A percentile compares a stretch with the other conserved stretches of the same genome.
phyloP scores from a whole-genome alignment of 2,797 vertebrate genomes.

The Hapalemur alaotrensis region DNA sequence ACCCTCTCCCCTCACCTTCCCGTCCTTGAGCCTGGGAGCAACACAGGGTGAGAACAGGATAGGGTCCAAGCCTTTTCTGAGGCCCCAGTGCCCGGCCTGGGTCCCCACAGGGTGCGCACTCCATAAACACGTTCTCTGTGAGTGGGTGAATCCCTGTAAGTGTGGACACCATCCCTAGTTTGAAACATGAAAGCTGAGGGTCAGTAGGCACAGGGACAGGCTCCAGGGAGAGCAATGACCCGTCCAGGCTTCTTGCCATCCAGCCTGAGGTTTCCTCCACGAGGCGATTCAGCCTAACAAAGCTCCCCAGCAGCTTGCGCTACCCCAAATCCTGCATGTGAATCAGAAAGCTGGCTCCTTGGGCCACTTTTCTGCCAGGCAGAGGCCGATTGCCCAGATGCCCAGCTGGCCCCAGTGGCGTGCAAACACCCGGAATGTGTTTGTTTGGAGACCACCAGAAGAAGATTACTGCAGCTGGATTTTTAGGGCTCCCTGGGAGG shows the following conservation, averaged over 20 bases:
- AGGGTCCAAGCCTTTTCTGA: background rate
- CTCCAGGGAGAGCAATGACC: background rate
- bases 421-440: background rate
- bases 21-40: background rate
- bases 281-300: fast-evolving
- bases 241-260: background rate
- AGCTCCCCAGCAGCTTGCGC: background rate
- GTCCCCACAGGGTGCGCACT: fast-evolving
- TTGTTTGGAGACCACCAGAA: background rate
- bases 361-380: fast-evolving
- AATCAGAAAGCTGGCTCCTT: background rate
- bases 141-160: background rate
- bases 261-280: background rate
- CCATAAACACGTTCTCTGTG: background rate
- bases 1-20: background rate
- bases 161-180: background rate
- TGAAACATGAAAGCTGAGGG: background rate
- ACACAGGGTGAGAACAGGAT: fast-evolving
- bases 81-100: fast-evolving
- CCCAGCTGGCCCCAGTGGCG: background rate
- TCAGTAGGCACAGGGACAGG: background rate
- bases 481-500: slow-evolving; percentile 41
- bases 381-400: background rate
- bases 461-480: background rate
- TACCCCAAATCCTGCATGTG: fast-evolving